Evolutionary conservation across 2,888 invertebrate genomes (phyloP), one percentile per base, ranked within the genome.

Genomic region (Scelioninae gen. 1): DNA sequence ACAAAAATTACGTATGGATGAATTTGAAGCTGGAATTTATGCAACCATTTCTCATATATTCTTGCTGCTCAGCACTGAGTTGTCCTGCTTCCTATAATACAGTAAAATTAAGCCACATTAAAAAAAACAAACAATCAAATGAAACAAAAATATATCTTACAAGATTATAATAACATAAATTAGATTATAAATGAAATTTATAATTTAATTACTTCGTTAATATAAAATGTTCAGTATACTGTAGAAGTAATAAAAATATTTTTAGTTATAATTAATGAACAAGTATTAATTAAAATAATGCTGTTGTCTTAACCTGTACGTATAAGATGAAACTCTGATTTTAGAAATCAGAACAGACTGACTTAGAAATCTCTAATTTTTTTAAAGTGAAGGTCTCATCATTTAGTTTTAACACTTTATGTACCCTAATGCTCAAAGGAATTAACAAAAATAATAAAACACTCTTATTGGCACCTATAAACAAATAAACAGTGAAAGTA

Each of bases 1-100:
- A 10, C 10, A 23, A 68, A 55, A 6, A 68, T 53, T 5, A 55
- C 8, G 43, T 68, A 68, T 4, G 68, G 68, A 13, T 40, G 32
- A n/a, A 68, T 15, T 68, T 68, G 40, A 9, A 31, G 38, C 1
- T 34, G 15, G 5, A 38, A 3, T 7, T 13, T 40, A 40, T 40
- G 16, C 38, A 68, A n/a, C 55, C 40, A 55, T 3, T 9, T 55
- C 40, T 55, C 68, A n/a, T n/a, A 43, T 43, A 40, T 9, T 53
- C 40, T 40, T 68, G 11, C 10, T 32, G 40, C 8, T 16, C 43
- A n/a, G n/a, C 15, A 3, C 13, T 10, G 0, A 68, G 53, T 43
- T 68, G 8, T 29, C 38, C 55, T 38, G 38, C 15, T 6, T 38
- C 40, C 51, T 66, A 29, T 23, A 66, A 38, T 40, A 53, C 38